Evolutionary conservation across 2,888 invertebrate genomes (phyloP), one percentile per base, ranked within the genome.

Genomic region (Tineola bisselliella): DNA sequence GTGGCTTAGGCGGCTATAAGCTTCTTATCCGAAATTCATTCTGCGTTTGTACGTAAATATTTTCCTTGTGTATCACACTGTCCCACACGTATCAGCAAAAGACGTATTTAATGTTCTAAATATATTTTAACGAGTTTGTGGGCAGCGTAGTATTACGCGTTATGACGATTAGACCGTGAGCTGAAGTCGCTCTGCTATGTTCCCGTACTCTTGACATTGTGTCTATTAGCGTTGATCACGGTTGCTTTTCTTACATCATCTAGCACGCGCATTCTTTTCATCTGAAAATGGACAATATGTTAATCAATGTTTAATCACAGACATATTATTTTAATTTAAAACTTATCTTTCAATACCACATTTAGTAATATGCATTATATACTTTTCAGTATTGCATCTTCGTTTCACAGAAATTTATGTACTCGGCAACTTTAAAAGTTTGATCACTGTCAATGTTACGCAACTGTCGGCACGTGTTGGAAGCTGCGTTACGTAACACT

Each of bases 141-240:
- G 67, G 67, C 64, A 33, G 60, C 66, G 69, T 69, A 67, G 68
- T 70, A 71, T 71, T 71, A 73, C 70, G 73, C 68, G 68, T 66
- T 64, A 66, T 70, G 70, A 72, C 72, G 58, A 31, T 30, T 69
- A 64, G 64, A 65, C 62, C 58, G 65, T 31, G 61, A 59, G 61
- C 44, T 62, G 66, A 58, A 17, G 60, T 43, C 56, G 61, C 44
- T 52, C 56, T 43, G 52, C 56, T 15, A 12, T 30, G 59, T 67
- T 68, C 67, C 66, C 74, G 77, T 82, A 80, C 71, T 77, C 83
- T 84, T 83, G 82, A 84, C 84, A 82, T 83, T 84, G 82, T 66
- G 58, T n/a, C 18, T 75, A 75, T 74, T 74, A 54, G 72, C 67
- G 69, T 65, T 48, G 25, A 54, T 15, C 48, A 63, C 64, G 63